These are phyloP conservation scores for Catagonus wagneri DNA, from an alignment of 2,113 vertebrate genomes.

Conservation along the genomic window DNA sequence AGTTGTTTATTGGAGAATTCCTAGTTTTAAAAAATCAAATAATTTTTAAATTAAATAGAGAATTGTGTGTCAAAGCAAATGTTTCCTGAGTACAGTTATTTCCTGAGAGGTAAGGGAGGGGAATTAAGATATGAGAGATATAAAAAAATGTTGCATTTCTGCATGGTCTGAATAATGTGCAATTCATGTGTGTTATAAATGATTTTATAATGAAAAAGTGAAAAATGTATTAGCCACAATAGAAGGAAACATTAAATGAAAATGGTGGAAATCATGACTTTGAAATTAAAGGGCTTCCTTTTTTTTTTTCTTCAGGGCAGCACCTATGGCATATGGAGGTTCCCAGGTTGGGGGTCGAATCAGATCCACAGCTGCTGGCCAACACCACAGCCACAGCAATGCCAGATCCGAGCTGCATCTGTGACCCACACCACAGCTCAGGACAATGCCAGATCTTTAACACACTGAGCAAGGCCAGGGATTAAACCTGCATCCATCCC, in stretches of 20 bases:
- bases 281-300: slow-evolving; percentile 14
- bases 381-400: no score
- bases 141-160: slow-evolving; percentile 7
- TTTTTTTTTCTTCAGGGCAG: neutral
- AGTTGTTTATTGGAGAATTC: neutral
- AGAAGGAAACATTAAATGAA: slow-evolving; percentile 20
- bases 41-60: slow-evolving; percentile 12
- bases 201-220: slow-evolving; percentile 26
- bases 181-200: neutral
- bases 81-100: neutral
- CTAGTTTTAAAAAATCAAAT: neutral
- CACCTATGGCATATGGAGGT: no score
- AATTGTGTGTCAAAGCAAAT: neutral
- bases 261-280: neutral
- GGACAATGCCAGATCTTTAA: no score
- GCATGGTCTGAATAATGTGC: neutral
- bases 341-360: no score
- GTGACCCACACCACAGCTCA: no score
- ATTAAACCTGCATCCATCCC: no score
- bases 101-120: neutral
- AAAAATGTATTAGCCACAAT: neutral
- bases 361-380: no score
- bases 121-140: neutral
- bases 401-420: no score
- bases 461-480: no score